Evolutionary conservation across 2,888 invertebrate species (phyloP).

Genomic region (Agrochola litura): DNA sequence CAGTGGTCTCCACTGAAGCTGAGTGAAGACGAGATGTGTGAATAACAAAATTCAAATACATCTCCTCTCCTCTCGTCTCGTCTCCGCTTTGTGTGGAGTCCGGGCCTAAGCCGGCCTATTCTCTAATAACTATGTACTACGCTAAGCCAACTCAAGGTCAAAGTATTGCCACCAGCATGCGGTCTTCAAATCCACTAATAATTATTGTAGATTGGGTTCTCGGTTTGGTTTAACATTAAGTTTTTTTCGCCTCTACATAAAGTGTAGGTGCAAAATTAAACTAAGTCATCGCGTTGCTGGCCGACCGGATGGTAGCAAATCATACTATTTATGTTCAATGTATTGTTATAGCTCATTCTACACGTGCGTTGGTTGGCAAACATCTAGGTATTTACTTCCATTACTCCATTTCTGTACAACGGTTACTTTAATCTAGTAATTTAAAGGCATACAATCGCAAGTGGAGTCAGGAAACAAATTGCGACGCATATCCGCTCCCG

Average conservation of each 20-base stretch:
- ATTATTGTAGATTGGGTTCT: background rate
- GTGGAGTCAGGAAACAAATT: constrained; percentile 29
- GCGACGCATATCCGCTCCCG: constrained; percentile 31
- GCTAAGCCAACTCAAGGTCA: background rate
- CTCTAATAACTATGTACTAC: too few relatives aligned
- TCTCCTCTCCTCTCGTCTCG: too few relatives aligned
- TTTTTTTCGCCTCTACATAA: background rate
- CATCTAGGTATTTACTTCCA: constrained; percentile 34
- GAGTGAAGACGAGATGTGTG: too few relatives aligned
- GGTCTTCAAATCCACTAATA: too few relatives aligned
- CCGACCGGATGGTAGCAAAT: constrained; percentile 27
- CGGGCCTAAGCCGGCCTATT: background rate
- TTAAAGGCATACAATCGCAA: constrained; percentile 34
- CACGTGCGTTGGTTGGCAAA: constrained; percentile 22
- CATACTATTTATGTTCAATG: constrained; percentile 35
- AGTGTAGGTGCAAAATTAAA: background rate
- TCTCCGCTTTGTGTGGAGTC: too few relatives aligned
- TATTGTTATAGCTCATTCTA: constrained; percentile 8
- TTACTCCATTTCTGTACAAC: constrained; percentile 28
- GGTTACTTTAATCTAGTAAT: constrained; percentile 18
- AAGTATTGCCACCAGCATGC: too few relatives aligned
- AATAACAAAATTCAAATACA: too few relatives aligned
- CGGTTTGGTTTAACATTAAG: background rate
- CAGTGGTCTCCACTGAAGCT: too few relatives aligned
- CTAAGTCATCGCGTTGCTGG: background rate